phyloP scores from a whole-genome alignment of 2,797 vertebrate genomes.

The Oreortyx pictus region DNA sequence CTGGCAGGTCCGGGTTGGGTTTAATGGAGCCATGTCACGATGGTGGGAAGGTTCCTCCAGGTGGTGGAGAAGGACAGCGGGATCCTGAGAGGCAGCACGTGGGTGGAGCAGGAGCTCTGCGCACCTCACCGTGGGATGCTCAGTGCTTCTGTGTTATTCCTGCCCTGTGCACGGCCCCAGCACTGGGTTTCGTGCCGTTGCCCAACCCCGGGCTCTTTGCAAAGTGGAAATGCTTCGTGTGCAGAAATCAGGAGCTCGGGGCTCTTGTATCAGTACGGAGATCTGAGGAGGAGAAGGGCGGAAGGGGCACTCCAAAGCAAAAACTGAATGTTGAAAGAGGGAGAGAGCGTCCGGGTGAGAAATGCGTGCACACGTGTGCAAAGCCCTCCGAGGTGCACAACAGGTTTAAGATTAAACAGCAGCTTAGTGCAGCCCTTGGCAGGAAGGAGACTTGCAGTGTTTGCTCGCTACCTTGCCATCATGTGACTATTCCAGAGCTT shows the following conservation, averaged over 20 bases:
- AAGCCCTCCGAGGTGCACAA: neutral
- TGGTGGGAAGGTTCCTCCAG: neutral
- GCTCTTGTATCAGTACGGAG: neutral
- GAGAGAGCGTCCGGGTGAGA: neutral
- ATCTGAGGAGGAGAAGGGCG: neutral
- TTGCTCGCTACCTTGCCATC: neutral
- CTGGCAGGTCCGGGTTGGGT: accelerated
- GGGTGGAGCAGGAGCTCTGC: no score
- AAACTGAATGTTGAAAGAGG: neutral
- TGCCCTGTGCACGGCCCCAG: neutral
- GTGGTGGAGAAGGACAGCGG: neutral
- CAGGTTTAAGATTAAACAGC: constrained; percentile 8
- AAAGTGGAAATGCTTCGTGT: neutral
- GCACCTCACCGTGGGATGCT: neutral
- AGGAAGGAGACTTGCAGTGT: neutral
- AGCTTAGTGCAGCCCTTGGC: constrained; percentile 27
- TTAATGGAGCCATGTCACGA: accelerated
- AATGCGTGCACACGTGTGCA: neutral
- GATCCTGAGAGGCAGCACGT: neutral
- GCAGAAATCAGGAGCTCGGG: neutral
- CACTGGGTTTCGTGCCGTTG: neutral
- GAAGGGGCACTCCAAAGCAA: neutral
- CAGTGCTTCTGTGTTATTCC: neutral
- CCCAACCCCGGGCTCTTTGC: neutral
- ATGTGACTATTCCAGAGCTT: neutral